Evolutionary conservation across 2,113 vertebrate species (phyloP).

Genomic region (Seriola aureovittata): DNA sequence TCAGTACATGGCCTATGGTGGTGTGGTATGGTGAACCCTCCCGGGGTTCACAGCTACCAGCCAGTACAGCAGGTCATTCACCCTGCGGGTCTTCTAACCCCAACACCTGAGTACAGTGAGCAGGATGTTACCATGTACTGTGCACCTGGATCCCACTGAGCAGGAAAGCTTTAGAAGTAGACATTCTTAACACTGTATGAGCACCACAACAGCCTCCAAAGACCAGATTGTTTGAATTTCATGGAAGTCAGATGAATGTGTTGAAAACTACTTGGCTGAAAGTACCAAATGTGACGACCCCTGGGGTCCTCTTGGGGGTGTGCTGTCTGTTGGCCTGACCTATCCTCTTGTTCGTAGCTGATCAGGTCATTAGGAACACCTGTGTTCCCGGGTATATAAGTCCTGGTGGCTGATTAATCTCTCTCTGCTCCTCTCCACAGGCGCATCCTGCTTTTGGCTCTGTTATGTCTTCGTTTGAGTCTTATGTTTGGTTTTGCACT

Average conservation of each 20-base stretch:
- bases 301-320: too few relatives aligned
- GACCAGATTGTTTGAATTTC: neutral
- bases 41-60: slow-evolving; percentile 47
- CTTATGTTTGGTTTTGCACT: too few relatives aligned
- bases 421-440: too few relatives aligned
- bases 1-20: neutral
- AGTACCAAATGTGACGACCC: neutral
- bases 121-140: neutral
- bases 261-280: neutral
- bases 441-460: too few relatives aligned
- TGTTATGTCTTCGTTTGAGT: too few relatives aligned
- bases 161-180: slow-evolving; percentile 31
- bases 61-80: slow-evolving; percentile 30
- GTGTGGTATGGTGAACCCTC: neutral
- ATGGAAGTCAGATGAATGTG: neutral
- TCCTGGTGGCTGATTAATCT: too few relatives aligned
- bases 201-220: slow-evolving; percentile 29
- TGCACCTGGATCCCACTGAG: slow-evolving; percentile 25
- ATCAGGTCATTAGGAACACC: too few relatives aligned
- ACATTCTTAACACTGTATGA: neutral
- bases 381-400: too few relatives aligned
- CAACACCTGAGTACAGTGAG: slow-evolving; percentile 9
- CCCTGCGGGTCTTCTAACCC: neutral
- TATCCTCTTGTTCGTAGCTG: too few relatives aligned
- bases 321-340: too few relatives aligned